phyloP scores from a whole-genome alignment of 2,888 invertebrate genomes.

The Netelia melanura region DNA sequence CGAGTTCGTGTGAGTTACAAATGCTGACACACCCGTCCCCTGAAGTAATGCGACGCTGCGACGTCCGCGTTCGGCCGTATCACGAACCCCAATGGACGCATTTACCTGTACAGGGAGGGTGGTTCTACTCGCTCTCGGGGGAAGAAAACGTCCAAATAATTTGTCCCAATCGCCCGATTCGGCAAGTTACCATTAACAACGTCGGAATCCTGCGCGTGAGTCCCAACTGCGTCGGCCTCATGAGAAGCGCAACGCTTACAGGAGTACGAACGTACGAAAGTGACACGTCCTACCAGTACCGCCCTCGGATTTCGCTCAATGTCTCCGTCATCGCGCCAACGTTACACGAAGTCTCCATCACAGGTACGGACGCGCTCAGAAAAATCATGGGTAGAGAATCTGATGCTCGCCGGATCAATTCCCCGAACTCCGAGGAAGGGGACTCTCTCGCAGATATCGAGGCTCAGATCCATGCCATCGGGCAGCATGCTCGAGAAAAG shows the following conservation, averaged over 20 bases:
- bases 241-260: background rate
- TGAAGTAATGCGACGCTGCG: background rate
- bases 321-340: background rate
- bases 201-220: background rate
- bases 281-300: background rate
- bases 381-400: too few species aligned
- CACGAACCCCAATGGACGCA: background rate
- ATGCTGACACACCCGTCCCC: conserved; percentile 2
- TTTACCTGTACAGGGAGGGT: background rate
- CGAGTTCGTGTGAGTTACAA: background rate
- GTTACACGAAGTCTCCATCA: background rate
- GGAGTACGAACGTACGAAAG: background rate
- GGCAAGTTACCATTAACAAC: background rate
- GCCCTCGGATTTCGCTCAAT: background rate
- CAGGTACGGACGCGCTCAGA: too few species aligned
- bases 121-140: background rate
- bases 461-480: too few species aligned
- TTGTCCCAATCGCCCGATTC: background rate
- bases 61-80: background rate
- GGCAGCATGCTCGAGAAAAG: too few species aligned
- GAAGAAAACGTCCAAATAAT: background rate
- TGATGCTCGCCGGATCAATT: too few species aligned
- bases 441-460: too few species aligned
- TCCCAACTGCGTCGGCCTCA: background rate
- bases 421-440: too few species aligned